Evolutionary conservation across 2,113 vertebrate genomes (phyloP).

Genomic region (Arizona elegans): DNA sequence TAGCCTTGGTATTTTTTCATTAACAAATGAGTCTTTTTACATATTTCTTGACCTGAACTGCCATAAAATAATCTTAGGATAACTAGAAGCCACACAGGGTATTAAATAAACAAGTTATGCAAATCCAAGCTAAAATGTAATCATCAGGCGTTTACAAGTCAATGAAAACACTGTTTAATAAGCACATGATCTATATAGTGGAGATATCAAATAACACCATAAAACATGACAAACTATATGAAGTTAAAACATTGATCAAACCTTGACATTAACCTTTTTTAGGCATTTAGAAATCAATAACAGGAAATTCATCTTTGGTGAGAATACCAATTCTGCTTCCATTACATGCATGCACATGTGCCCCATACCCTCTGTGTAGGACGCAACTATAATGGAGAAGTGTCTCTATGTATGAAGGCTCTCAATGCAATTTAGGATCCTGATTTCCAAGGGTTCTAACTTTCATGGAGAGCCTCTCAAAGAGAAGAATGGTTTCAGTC

Average conservation of each 20-base stretch:
- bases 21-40: not conserved
- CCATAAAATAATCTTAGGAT: slow-evolving; percentile 11
- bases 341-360: not conserved
- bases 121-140: slow-evolving; percentile 9
- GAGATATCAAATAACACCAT: slow-evolving; percentile 8
- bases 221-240: not conserved
- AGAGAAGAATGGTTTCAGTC: not conserved
- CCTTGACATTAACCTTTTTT: not conserved
- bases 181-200: not conserved
- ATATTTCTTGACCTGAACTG: not conserved
- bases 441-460: not conserved
- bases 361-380: not conserved
- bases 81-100: slow-evolving; percentile 6
- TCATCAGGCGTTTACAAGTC: not conserved
- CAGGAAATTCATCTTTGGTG: not conserved
- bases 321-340: not conserved
- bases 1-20: not conserved
- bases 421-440: not conserved
- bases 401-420: not conserved
- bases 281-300: not conserved
- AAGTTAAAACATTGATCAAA: not conserved
- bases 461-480: not conserved
- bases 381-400: not conserved
- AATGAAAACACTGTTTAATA: not conserved
- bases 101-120: not conserved